Conservation (phyloP, 1,140 invertebrate species). For the Drosophila ironensis region DNA sequence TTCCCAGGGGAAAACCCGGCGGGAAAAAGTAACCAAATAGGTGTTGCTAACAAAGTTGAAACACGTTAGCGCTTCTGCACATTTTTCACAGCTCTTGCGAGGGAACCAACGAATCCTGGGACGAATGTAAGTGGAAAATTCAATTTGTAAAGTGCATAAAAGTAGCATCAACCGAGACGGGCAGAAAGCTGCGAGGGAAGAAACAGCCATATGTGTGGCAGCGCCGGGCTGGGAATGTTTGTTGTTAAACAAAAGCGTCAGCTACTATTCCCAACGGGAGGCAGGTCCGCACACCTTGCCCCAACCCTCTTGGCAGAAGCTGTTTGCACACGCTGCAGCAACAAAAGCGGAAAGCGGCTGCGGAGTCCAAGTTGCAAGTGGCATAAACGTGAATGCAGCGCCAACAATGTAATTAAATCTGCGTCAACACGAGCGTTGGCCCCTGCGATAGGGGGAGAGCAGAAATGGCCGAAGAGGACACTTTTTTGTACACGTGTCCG, state of each 20-base stretch:
- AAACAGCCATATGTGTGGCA: constrained; percentile 56
- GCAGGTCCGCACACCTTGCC: neutral
- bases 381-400: constrained; percentile 61
- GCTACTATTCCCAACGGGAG: constrained; percentile 31
- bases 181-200: neutral
- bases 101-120: constrained; percentile 6
- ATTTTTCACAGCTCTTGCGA: constrained; percentile 1
- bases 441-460: neutral
- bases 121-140: constrained; percentile 76
- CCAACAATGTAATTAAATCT: constrained; percentile 77
- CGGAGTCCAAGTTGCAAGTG: constrained; percentile 62
- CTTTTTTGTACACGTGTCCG: constrained; percentile 14
- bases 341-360: constrained; percentile 25
- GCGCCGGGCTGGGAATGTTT: constrained; percentile 50
- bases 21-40: neutral
- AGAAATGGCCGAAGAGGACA: constrained; percentile 12
- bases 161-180: constrained; percentile 48
- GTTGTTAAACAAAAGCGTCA: constrained; percentile 73
- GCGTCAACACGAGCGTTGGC: constrained; percentile 63
- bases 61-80: constrained; percentile 10
- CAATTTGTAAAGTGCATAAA: constrained; percentile 80
- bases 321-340: constrained; percentile 52
- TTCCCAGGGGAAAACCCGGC: too few species aligned
- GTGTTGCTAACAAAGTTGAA: constrained; percentile 8
- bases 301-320: neutral